Percentiles rank a stretch among this genome's conserved stretches.
Evolutionary conservation across 2,113 vertebrate genomes (phyloP).

Genomic region (Menura novaehollandiae): DNA sequence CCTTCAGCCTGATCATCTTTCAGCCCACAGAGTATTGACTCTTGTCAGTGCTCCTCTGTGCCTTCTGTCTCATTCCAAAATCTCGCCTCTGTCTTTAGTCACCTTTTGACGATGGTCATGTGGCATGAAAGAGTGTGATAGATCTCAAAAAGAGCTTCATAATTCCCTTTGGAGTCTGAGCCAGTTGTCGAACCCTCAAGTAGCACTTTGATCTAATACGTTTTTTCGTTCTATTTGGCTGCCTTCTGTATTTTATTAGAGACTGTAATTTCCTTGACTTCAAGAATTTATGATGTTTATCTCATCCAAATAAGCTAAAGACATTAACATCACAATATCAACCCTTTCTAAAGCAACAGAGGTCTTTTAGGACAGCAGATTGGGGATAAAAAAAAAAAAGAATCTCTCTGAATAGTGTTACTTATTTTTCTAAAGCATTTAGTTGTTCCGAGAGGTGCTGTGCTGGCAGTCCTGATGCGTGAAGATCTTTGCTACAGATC

Average conservation of each 20-base stretch:
- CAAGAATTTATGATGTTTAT: slow-evolving; percentile 11
- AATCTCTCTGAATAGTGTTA: not conserved
- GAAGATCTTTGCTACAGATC: not conserved
- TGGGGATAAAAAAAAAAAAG: not conserved
- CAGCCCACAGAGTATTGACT: not conserved
- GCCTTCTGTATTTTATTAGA: slow-evolving; percentile 7
- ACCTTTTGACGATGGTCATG: not conserved
- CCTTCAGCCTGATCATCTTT: not conserved
- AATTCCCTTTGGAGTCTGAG: slow-evolving; percentile 29
- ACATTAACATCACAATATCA: not conserved
- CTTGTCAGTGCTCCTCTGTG: not conserved
- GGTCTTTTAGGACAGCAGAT: not conserved
- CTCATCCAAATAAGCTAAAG: slow-evolving; percentile 5
- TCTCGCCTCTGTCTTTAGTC: not conserved
- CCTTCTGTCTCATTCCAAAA: not conserved
- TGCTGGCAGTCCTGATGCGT: not conserved
- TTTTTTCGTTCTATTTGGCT: slow-evolving; percentile 7
- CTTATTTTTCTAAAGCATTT: not conserved
- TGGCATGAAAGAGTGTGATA: not conserved
- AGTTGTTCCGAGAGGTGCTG: not conserved
- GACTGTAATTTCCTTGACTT: slow-evolving; percentile 6
- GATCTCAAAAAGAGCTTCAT: not conserved
- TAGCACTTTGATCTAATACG: not conserved
- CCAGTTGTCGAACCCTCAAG: not conserved
- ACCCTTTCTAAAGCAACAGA: not conserved